Percentiles rank a stretch among this genome's conserved stretches.
phyloP scores from a whole-genome alignment of 2,888 invertebrate genomes.

The Drosophila prostipennis region DNA sequence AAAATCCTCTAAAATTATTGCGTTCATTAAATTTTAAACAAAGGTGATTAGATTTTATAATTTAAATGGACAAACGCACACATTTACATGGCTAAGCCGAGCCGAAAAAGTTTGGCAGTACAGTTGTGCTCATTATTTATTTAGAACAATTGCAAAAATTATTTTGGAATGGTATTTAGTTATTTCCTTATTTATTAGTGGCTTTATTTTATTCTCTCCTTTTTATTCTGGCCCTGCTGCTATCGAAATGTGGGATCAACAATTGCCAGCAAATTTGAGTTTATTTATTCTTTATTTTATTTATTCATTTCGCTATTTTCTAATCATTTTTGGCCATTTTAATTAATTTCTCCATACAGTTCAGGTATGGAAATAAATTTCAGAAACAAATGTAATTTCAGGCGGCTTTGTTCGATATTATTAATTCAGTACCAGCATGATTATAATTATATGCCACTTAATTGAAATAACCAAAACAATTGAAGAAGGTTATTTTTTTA shows the following conservation, averaged over 20 bases:
- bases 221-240: conserved; percentile 25
- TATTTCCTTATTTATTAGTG: conserved; percentile 63
- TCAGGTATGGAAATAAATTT: conserved; percentile 14
- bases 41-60: conserved; percentile 81
- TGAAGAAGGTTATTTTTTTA: background rate
- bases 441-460: conserved; percentile 24
- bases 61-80: conserved; percentile 45
- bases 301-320: conserved; percentile 56
- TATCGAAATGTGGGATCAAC: conserved; percentile 67
- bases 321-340: conserved; percentile 55
- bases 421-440: conserved; percentile 46
- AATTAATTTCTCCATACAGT: conserved; percentile 57
- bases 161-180: conserved; percentile 43
- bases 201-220: conserved; percentile 52
- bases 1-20: conserved; percentile 76
- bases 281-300: conserved; percentile 44
- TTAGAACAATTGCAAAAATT: conserved; percentile 64
- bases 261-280: conserved; percentile 37
- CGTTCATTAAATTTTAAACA: conserved; percentile 81
- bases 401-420: conserved; percentile 13
- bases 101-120: conserved; percentile 30
- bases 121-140: conserved; percentile 75
- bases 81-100: conserved; percentile 31
- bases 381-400: conserved; percentile 7
- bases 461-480: conserved; percentile 23